These are phyloP conservation scores for Struthio camelus DNA, from an alignment of 2,113 vertebrate genomes.

Conservation along the genomic window DNA sequence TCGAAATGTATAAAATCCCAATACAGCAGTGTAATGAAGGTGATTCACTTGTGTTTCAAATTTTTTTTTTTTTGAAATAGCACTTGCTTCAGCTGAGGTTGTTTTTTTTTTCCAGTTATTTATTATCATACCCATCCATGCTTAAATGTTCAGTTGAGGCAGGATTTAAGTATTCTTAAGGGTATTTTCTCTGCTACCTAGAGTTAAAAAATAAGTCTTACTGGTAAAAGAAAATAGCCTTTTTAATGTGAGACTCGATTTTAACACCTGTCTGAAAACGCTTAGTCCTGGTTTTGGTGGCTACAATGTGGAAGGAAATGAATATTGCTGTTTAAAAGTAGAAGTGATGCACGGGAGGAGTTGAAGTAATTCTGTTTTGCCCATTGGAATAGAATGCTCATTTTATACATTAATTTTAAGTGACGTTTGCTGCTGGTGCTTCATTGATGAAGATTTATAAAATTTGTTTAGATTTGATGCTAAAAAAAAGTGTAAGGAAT, in stretches of 20 bases:
- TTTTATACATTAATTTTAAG: not conserved
- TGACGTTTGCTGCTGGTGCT: not conserved
- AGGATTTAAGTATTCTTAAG: not conserved
- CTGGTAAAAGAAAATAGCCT: not conserved
- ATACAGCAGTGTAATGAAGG: not conserved
- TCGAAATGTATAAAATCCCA: not conserved
- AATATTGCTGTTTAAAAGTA: not conserved
- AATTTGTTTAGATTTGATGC: not conserved
- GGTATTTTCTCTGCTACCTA: not conserved
- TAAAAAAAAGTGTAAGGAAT: not conserved
- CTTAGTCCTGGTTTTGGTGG: not conserved
- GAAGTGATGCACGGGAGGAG: not conserved
- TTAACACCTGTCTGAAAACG: not conserved
- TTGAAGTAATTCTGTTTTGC: not conserved
- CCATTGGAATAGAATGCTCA: not conserved
- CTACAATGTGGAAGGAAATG: not conserved
- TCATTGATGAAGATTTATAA: not conserved
- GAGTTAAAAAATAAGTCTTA: not conserved
- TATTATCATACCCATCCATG: not conserved
- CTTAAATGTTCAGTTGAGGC: not conserved
- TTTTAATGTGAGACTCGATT: not conserved
- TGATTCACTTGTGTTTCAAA: conserved; percentile 5
- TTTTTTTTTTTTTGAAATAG: not conserved
- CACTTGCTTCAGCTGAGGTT: not conserved
- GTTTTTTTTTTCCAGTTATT: not conserved